A percentile compares a stretch with the other conserved stretches of the same genome.
Evolutionary conservation across 2,888 invertebrate species (phyloP).

Genomic region (Drosophila affinis): DNA sequence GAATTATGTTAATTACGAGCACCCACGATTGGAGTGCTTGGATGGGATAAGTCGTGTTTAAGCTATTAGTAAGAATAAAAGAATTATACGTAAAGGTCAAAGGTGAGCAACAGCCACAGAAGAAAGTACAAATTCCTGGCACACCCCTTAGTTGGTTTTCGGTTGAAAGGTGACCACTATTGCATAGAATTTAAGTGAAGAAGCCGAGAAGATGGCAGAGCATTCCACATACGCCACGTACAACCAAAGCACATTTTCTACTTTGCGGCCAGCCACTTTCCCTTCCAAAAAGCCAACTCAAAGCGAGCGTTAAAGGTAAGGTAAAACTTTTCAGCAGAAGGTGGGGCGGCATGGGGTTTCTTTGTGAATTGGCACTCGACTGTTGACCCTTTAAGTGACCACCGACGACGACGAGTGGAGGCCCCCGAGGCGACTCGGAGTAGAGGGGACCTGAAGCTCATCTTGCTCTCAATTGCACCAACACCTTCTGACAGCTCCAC

Average conservation of each 20-base stretch:
- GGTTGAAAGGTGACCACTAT: slow-evolving; percentile 17
- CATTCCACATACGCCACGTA: slow-evolving; percentile 34
- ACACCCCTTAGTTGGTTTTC: background rate
- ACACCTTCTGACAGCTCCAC: slow-evolving; percentile 17
- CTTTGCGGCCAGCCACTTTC: slow-evolving; percentile 35
- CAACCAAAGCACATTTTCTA: slow-evolving; percentile 24
- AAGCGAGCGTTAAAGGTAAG: slow-evolving; percentile 40
- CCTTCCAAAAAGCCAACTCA: slow-evolving; percentile 12
- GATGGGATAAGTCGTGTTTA: background rate
- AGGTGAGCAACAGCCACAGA: too few relatives aligned
- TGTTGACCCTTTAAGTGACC: slow-evolving; percentile 15
- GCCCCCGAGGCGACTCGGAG: background rate
- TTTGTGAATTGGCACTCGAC: slow-evolving; percentile 3
- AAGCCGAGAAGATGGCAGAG: background rate
- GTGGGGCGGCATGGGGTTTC: background rate
- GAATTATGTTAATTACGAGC: background rate
- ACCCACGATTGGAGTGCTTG: background rate
- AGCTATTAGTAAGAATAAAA: too few relatives aligned
- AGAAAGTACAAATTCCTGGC: background rate
- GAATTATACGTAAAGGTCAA: too few relatives aligned
- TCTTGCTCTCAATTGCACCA: slow-evolving; percentile 12
- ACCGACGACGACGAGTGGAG: background rate
- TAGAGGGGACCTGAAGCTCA: background rate
- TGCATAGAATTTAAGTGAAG: background rate
- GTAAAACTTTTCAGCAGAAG: slow-evolving; percentile 4